Evolutionary conservation across 2,797 vertebrate genomes (phyloP), one percentile per base, ranked within the genome.

Genomic region (Anisognathus igniventris): DNA sequence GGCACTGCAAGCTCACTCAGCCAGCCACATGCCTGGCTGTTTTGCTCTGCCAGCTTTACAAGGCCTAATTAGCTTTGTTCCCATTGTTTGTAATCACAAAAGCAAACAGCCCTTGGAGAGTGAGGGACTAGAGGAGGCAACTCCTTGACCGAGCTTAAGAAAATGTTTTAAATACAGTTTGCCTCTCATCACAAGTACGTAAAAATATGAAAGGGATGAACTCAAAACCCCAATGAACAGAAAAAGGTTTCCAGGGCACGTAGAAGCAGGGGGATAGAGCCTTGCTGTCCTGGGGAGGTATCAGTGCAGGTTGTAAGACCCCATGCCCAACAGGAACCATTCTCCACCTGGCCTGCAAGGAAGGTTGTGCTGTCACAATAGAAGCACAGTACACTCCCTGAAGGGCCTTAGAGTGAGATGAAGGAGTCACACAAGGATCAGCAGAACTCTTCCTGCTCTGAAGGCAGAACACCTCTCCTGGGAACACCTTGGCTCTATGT

Each of bases 31-130:
- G 92, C 93, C 93, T 97, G 84, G 44, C 70, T 94, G 64, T 81
- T 96, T 89, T 92, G 75, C 93, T 92, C 80, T 92, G 95, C 95
- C 95, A 95, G 88, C 85, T 94, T 91, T 84, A 81, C 61, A 86
- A 70, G 54, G 54, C 82, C 94, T 96, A 96, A 97, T 96, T 95
- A 97, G 94, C 81, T 93, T 74, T 84, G 80, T 86, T 92, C 66
- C 19, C 91, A 93, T 95, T 94, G 93, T 94, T 96, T 88, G 79
- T 88, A 92, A 94, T 95, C 92, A 93, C 79, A 93, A 93, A 97
- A 96, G 89, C 68, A 95, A 96, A 92, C 75, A 95, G 90, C 53
- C 51, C 35, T 67, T 51, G 44, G 65, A 95, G 16, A 75, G 62
- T 23, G n/a, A 71, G 18, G 37, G 57, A 85, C 60, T 21, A 58